A percentile compares a stretch with the other conserved stretches of the same genome.
These are phyloP conservation scores for Caenorhabditis japonica DNA, from an alignment of 2,888 invertebrate genomes.

Conservation along the genomic window DNA sequence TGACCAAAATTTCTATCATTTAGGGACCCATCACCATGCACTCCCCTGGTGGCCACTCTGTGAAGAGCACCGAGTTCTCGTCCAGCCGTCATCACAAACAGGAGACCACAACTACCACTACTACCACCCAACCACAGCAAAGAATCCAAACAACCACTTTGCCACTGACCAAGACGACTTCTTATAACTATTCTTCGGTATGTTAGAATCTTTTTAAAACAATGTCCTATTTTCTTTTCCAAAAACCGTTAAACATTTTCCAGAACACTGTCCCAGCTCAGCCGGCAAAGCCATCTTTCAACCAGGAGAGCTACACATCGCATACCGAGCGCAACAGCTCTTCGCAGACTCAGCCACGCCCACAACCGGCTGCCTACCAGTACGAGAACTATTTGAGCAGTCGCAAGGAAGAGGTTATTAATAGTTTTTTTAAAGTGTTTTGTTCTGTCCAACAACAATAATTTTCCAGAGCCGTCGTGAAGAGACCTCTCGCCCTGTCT, in stretches of 20 bases:
- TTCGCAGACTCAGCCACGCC: slow-evolving; percentile 24
- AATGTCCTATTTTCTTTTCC: neutral
- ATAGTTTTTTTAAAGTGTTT: too few relatives aligned
- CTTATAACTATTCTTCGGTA: slow-evolving; percentile 61
- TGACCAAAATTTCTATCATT: too few relatives aligned
- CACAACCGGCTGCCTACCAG: slow-evolving; percentile 44
- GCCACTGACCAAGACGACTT: slow-evolving; percentile 55
- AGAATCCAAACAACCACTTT: slow-evolving; percentile 50
- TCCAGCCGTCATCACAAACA: slow-evolving; percentile 52
- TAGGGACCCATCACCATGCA: slow-evolving; percentile 42
- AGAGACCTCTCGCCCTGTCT: slow-evolving; percentile 60
- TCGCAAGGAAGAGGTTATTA: slow-evolving; percentile 56
- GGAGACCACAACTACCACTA: slow-evolving; percentile 52
- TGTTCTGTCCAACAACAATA: neutral
- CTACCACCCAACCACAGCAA: slow-evolving; percentile 38
- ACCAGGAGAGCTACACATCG: slow-evolving; percentile 54
- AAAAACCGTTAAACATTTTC: neutral
- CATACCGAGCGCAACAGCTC: slow-evolving; percentile 44
- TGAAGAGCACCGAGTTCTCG: slow-evolving; percentile 53
- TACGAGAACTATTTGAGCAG: slow-evolving; percentile 54
- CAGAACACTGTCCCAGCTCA: slow-evolving; percentile 46
- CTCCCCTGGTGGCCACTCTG: slow-evolving; percentile 53
- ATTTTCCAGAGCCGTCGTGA: slow-evolving; percentile 52
- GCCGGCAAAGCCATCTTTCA: slow-evolving; percentile 46
- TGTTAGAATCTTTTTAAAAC: neutral